Base-by-base conservation (phyloP, 2,888 invertebrate genomes). In the Terebella lapidaria region DNA sequence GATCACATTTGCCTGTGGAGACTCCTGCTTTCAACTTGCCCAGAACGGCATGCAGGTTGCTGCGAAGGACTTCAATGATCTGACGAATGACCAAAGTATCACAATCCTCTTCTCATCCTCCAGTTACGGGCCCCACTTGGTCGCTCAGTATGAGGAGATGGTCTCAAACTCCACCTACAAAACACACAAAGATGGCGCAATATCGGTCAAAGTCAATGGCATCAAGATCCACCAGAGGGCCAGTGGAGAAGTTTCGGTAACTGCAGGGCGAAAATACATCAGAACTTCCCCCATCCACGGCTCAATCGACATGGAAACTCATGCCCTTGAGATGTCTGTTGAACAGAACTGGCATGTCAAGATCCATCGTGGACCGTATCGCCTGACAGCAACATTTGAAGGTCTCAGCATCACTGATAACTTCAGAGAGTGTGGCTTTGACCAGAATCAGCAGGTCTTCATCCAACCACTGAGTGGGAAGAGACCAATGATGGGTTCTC, bases 271-370 rank as follows among this genome's bases (percentile, higher is more conserved):
- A 18, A 77, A 79, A 59, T 74, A 71, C 52, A 69, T 82, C 30
- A 68, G 72, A 22, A 72, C 78, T 65, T 77, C 76, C n/a, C 78
- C 81, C 1, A 57, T 58, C 4, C 71, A 62, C 25, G 73, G 75
- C 24, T 67, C 73, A 15, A 67, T 80, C 1, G 72, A 73, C 29
- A 65, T 81, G 22, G 72, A 77, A 52, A 80, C 79, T 10, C 71
- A 76, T 53, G 73, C 74, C 61, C 72, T 81, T 47, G 79, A 81
- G 57, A 76, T 80, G 70, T 74, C 75, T n/a, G 73, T 82, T 45
- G 81, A 75, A 54, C 71, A 72, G 54, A 72, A 76, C 65, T 73
- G 74, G 74, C 69, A 69, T n/a, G 67, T 74, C 2, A 68, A 70
- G 47, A 62, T 77, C 22, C 69, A 67, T 25, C 69, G 75, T 1